A percentile compares a stretch with the other conserved stretches of the same genome.
These are phyloP conservation scores for Drosophila helvetica DNA, from an alignment of 2,888 invertebrate genomes.

Conservation along the genomic window DNA sequence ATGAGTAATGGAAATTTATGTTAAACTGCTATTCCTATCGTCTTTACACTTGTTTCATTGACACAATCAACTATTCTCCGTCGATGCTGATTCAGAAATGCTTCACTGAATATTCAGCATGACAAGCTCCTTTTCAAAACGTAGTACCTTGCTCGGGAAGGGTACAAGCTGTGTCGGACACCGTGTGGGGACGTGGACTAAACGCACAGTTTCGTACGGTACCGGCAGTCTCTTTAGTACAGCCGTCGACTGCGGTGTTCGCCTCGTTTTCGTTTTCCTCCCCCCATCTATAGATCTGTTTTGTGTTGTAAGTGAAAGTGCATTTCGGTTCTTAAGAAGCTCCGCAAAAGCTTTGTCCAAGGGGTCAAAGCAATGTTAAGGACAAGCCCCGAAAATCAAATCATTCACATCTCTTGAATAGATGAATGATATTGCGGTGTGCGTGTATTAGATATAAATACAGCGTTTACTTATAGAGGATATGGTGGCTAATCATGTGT, in stretches of 20 bases:
- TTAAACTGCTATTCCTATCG: too few relatives aligned
- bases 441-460: constrained; percentile 15
- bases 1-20: too few relatives aligned
- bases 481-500: constrained; percentile 52
- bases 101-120: background rate
- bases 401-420: background rate
- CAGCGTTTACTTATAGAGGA: constrained; percentile 16
- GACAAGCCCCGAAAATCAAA: constrained; percentile 26
- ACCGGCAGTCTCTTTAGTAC: constrained; percentile 59
- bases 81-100: too few relatives aligned
- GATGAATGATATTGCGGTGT: constrained; percentile 6
- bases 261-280: constrained; percentile 22
- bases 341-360: constrained; percentile 34
- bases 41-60: too few relatives aligned
- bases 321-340: constrained; percentile 49
- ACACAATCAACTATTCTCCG: too few relatives aligned
- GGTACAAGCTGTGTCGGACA: constrained; percentile 22
- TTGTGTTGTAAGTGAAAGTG: constrained; percentile 71
- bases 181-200: constrained; percentile 30
- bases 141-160: background rate
- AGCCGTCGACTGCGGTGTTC: constrained; percentile 61
- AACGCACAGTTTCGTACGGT: constrained; percentile 2
- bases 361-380: constrained; percentile 45
- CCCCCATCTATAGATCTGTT: constrained; percentile 36
- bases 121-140: background rate